Conservation (phyloP, 2,797 vertebrate species). For the Falco berigora region DNA sequence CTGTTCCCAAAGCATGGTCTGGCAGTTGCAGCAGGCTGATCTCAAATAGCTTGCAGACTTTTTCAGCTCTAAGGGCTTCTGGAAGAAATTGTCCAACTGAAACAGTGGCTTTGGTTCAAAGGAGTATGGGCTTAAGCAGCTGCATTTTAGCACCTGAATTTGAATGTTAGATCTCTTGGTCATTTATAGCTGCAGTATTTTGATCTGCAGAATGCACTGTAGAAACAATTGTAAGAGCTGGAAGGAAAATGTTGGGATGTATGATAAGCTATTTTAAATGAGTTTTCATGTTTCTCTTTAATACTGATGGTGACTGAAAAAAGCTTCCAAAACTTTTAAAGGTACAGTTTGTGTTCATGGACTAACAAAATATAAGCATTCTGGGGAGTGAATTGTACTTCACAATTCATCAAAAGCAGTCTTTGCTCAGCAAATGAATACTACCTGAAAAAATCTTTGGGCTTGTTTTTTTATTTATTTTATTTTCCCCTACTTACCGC, state of each 20-base stretch:
- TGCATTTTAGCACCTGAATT: constrained; percentile 53
- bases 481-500: not conserved
- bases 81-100: constrained; percentile 50
- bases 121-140: constrained; percentile 27
- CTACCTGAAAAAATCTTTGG: not conserved
- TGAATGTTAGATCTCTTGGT: constrained; percentile 25
- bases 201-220: constrained; percentile 22
- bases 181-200: constrained; percentile 15
- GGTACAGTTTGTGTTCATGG: not conserved
- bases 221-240: not conserved
- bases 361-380: not conserved
- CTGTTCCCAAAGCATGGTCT: not conserved
- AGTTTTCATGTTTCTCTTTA: not conserved
- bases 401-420: not conserved
- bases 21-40: constrained; percentile 29
- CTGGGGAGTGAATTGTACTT: not conserved
- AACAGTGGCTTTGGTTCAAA: constrained; percentile 58
- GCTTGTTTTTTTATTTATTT: not conserved
- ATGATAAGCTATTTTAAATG: not conserved
- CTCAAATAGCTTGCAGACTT: constrained; percentile 17
- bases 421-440: not conserved
- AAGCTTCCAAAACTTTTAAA: not conserved
- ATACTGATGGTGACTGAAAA: not conserved
- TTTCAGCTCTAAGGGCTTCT: constrained; percentile 14
- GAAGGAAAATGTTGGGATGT: not conserved